Base-by-base conservation (phyloP, 1,140 invertebrate genomes). In the Drosophila miranda region DNA sequence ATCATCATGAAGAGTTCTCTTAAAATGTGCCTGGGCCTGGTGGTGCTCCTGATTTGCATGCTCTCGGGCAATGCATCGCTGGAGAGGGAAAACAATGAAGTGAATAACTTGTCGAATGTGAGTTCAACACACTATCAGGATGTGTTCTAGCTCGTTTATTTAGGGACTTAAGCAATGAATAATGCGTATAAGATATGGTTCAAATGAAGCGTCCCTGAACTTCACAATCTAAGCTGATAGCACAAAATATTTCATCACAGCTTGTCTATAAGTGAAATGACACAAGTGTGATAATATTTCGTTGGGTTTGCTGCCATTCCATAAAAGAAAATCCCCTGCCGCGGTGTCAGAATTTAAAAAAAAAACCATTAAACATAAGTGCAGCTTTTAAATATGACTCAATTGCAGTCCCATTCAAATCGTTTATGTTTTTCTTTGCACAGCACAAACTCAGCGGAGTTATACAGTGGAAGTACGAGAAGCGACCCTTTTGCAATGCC, bases 401-500 rank as follows among this genome's bases (percentile, higher is more conserved):
- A 23, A 26, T 19, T 58, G 16, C 1, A 11, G 28, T 7, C 19
- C 19, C 19, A 19, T 19, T 19, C 19, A 19, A 19, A 19, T 26
- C 23, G 23, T 26, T 48, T 13, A 9, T 14, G 26, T 2, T 34
- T 51, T 23, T 28, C 16, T 62, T 28, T 41, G 46, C 8, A 13
- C 16, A 90, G 89, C 89, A 90, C 59, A 90, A 90, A 45, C 59
- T 90, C n/a, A 89, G 82, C 52, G 89, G 89, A 11, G 68, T 90
- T 19, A 89, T 90, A 30, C 81, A 90, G 21, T 90, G 89, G 89
- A 90, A 86, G 41, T 90, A 86, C 38, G 89, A 93, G 72, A 95
- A 95, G 75, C 91, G 94, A 78, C 94, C 94, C 4, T 95, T 95
- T 89, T 95, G 94, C 82, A 95, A 95, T 76, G 94, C 94, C 3